Base-by-base conservation (phyloP, 2,797 vertebrate species). In the Philypnodon macrostomus region DNA sequence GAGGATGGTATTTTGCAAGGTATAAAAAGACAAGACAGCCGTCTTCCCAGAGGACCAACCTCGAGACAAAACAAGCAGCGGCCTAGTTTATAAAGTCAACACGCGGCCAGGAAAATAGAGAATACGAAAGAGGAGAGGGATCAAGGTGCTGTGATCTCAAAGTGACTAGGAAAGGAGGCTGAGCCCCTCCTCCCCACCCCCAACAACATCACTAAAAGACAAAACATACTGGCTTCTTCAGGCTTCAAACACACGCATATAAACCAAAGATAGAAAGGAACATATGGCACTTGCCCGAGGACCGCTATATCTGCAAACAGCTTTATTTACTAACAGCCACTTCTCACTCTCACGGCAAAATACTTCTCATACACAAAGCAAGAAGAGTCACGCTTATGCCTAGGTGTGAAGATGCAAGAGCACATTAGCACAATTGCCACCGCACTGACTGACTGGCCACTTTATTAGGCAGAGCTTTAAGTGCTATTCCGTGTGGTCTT, bases 271-370 rank as follows among this genome's bases (percentile, higher is more conserved):
- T 83, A 89, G 90, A 90, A 85, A 29, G 90, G 89, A 85, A 29
- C 90, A 73, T 55, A 65, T 85, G 89, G 87, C 87, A 83, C 58
- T 48, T 1, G 37, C 65, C 70, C 74, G 55, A 63, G 47, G 71
- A 69, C 64, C 61, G 73, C 52, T 1, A 76, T 75, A 72, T 79
- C 70, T 83, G 72, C 88, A 90, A 85, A 83, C 88, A 88, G 89
- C 85, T 75, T 68, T 91, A 90, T 93, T 93, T 93, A 91, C 88
- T 80, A 91, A 93, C 92, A 94, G 77, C 80, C 83, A 82, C 76
- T 61, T 68, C 71, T 59, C 47, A 11, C 63, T 47, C 30, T 21
- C 54, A n/a, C n/a, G 62, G 59, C 64, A 54, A 60, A 69, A 54
- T 16, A 19, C 49, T 53, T 39, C 59, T 55, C 64, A 42, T 35